phyloP scores from a whole-genome alignment of 2,888 invertebrate genomes.

The Deroplatys truncata region DNA sequence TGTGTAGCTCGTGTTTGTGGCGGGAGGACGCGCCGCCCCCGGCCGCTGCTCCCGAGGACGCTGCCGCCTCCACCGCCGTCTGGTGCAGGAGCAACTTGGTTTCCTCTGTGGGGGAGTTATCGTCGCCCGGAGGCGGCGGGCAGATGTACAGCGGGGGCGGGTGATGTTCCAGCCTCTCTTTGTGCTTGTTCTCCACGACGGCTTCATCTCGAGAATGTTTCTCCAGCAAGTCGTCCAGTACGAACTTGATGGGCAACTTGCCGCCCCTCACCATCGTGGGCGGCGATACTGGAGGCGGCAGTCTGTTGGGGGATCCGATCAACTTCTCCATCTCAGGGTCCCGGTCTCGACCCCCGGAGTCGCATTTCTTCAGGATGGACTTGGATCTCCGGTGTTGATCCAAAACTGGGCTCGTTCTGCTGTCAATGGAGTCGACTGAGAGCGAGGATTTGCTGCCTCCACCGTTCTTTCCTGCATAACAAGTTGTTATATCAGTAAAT shows the following conservation, averaged over 20 bases:
- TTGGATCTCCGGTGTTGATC: slow-evolving; percentile 65
- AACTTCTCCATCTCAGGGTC: slow-evolving; percentile 75
- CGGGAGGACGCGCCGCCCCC: not conserved
- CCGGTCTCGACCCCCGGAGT: slow-evolving; percentile 49
- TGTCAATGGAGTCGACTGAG: slow-evolving; percentile 66
- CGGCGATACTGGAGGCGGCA: slow-evolving; percentile 27
- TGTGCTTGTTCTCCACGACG: slow-evolving; percentile 43
- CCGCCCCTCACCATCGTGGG: slow-evolving; percentile 16
- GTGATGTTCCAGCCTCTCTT: slow-evolving; percentile 33
- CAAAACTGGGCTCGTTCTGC: slow-evolving; percentile 56
- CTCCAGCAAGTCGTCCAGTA: slow-evolving; percentile 46
- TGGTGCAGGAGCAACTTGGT: slow-evolving; percentile 41
- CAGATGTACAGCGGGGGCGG: slow-evolving; percentile 47
- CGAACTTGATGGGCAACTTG: slow-evolving; percentile 41
- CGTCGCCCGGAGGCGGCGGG: slow-evolving; percentile 51
- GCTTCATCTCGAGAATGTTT: slow-evolving; percentile 43
- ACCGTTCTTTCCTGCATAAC: slow-evolving; percentile 44
- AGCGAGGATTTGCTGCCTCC: slow-evolving; percentile 63
- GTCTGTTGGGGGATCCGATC: slow-evolving; percentile 45
- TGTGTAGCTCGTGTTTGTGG: slow-evolving; percentile 6
- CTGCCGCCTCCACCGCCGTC: slow-evolving; percentile 12
- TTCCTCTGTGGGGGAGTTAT: slow-evolving; percentile 51
- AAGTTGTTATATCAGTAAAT: too few relatives aligned
- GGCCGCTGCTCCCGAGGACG: not conserved
- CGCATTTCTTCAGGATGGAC: slow-evolving; percentile 74